Evolutionary conservation across 2,113 vertebrate genomes (phyloP), one percentile per base, ranked within the genome.

Genomic region (Xyrauchen texanus): DNA sequence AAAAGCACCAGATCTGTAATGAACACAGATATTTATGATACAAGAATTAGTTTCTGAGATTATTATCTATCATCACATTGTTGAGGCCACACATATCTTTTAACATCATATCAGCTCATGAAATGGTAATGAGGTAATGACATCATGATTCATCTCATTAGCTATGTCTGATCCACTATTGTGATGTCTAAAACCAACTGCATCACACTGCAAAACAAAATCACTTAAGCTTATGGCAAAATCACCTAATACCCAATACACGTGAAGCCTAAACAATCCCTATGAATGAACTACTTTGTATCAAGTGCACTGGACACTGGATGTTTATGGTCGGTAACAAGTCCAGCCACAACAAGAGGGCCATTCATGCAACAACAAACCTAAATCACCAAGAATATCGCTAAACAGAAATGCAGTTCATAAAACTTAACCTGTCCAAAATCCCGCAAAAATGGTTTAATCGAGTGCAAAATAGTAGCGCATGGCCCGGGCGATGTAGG

Each of bases 181-280:
- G 85, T n/a, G 5, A 83, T 83, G 78, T 83, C 80, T 80, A 86
- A 13, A 77, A 46, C 57, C 79, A 83, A 88, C 90, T 91, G 90
- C 91, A 93, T 92, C 89, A 89, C 86, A 84, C 88, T 92, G 90
- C 89, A 82, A 85, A 78, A 82, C 82, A 85, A 76, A 69, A 81
- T 58, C 13, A 15, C 55, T 15, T 0, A 2, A 58, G 13, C 5
- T n/a, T n/a, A 21, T 5, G 47, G 15, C 8, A 9, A 79, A 51
- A 47, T 62, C 8, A 57, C 6, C 6, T 47, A 0, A 67, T 11
- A 16, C 49, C 47, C 68, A 12, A 55, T 10, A 55, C 52, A 34
- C 3, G 3, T 34, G 21, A 34, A 34, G 21, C 21, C 21, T 34
- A 3, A 34, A 34, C 21, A 34, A 34, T 34, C 21, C 21, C 21